These are phyloP conservation scores for Saimiri boliviensis DNA, from an alignment of 2,113 vertebrate genomes.

Conservation along the genomic window DNA sequence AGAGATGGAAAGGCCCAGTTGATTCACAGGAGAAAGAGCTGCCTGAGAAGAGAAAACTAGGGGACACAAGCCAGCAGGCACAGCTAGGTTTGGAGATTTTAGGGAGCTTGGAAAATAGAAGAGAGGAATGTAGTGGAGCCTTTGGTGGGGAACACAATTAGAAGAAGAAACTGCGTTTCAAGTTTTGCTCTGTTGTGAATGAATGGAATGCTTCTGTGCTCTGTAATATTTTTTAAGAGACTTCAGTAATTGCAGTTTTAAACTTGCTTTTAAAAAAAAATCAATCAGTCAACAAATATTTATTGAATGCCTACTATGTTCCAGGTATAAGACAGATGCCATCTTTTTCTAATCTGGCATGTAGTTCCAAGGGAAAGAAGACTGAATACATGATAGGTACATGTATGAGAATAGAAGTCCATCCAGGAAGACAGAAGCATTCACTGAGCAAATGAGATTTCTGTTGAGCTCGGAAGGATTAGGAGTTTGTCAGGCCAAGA, in stretches of 20 bases:
- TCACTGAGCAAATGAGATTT: not conserved
- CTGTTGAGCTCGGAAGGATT: not conserved
- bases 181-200: not conserved
- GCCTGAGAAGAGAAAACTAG: not conserved
- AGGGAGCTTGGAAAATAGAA: not conserved
- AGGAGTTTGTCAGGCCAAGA: not conserved
- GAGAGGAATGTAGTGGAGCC: not conserved
- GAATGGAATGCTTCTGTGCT: not conserved
- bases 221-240: not conserved
- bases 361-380: not conserved
- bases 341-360: not conserved
- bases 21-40: not conserved
- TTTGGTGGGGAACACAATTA: no score
- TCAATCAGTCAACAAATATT: not conserved
- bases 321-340: not conserved
- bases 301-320: not conserved
- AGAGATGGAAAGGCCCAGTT: not conserved
- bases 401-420: rapidly evolving
- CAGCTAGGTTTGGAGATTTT: not conserved
- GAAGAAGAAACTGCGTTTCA: not conserved
- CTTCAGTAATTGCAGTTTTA: not conserved
- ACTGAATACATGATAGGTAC: rapidly evolving
- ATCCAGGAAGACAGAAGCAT: not conserved
- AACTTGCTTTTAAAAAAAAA: not conserved
- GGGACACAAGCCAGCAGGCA: no score